A percentile compares a stretch with the other conserved stretches of the same genome.
Evolutionary conservation across 1,140 invertebrate species (phyloP).

Genomic region (Macrosteles quadrilineatus): DNA sequence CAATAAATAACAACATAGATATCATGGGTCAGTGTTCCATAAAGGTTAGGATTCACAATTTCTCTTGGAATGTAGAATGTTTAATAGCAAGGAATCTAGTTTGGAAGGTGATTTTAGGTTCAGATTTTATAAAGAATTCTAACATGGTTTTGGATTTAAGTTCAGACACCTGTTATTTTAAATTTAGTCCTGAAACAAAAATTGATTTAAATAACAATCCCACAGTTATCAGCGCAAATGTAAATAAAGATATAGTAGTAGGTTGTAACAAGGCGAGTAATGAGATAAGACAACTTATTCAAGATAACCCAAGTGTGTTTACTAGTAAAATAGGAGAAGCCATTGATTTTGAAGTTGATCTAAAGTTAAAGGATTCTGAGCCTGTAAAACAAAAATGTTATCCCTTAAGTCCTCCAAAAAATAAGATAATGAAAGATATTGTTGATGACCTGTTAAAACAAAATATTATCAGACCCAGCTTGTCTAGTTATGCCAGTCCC

Average conservation of each 20-base stretch:
- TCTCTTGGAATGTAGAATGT: not conserved
- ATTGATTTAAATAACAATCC: not conserved
- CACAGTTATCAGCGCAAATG: no score
- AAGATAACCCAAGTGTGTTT: not conserved
- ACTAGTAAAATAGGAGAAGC: slow-evolving; percentile 4
- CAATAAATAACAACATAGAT: not conserved
- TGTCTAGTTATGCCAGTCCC: not conserved
- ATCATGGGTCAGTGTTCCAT: not conserved
- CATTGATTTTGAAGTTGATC: not conserved
- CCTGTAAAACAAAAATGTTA: not conserved
- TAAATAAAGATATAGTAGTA: not conserved
- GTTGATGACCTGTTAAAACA: not conserved
- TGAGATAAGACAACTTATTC: not conserved
- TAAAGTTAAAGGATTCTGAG: not conserved
- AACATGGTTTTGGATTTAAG: not conserved
- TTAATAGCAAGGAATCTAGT: not conserved
- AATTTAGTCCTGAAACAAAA: not conserved
- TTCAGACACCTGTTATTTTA: not conserved
- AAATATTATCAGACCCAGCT: not conserved
- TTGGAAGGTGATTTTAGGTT: not conserved
- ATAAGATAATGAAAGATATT: not conserved
- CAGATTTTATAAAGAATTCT: not conserved
- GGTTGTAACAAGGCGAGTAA: not conserved
- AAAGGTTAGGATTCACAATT: not conserved
- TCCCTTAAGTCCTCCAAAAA: not conserved